phyloP scores from a whole-genome alignment of 2,888 invertebrate species.

The Campoplex capitator region DNA sequence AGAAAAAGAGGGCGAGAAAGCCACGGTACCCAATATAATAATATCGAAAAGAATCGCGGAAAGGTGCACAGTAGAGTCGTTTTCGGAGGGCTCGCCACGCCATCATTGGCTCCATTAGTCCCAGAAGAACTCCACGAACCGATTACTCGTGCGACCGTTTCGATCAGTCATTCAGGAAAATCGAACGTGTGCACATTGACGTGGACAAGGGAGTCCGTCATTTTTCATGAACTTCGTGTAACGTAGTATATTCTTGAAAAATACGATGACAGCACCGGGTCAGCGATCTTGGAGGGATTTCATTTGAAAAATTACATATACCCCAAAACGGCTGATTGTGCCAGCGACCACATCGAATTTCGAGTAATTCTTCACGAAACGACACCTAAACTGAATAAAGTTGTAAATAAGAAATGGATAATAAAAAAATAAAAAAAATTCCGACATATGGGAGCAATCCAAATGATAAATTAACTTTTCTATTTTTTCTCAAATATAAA shows the following conservation, averaged over 20 bases:
- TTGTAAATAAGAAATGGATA: constrained; percentile 9
- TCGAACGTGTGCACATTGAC: constrained; percentile 31
- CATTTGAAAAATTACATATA: constrained; percentile 60
- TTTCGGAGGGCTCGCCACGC: constrained; percentile 36
- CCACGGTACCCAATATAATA: constrained; percentile 48
- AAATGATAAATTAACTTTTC: constrained; percentile 2
- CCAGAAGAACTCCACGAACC: constrained; percentile 41
- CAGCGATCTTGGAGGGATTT: constrained; percentile 28
- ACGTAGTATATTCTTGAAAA: constrained; percentile 27
- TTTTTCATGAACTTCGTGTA: constrained; percentile 60
- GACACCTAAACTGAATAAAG: not conserved
- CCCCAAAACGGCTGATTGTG: constrained; percentile 38
- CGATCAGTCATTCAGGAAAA: constrained; percentile 55
- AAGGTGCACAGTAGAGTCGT: constrained; percentile 48
- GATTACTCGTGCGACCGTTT: constrained; percentile 28
- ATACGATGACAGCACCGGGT: constrained; percentile 57
- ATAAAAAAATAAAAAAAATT: constrained; percentile 9
- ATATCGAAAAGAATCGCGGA: constrained; percentile 50
- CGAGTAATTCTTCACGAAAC: constrained; percentile 3
- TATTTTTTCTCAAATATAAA: not conserved
- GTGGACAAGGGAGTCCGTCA: constrained; percentile 40
- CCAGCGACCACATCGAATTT: constrained; percentile 13
- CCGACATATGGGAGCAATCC: constrained; percentile 36
- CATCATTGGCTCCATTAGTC: constrained; percentile 62
- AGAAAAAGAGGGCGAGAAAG: not conserved